A percentile compares a stretch with the other conserved stretches of the same genome.
Evolutionary conservation across 2,113 vertebrate genomes (phyloP).

Genomic region (Phaethornis superciliosus): DNA sequence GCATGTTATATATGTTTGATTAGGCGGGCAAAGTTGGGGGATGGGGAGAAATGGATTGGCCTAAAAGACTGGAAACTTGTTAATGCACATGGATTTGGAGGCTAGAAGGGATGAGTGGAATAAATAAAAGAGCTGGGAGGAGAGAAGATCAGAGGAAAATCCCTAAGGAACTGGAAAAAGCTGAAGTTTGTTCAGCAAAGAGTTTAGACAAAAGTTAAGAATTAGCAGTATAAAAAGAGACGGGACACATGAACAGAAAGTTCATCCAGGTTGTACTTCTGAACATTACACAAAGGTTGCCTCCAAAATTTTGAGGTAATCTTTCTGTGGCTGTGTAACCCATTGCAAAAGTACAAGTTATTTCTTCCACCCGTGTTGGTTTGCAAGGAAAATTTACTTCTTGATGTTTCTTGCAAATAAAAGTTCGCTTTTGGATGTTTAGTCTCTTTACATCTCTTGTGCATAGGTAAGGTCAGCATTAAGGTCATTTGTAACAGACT

Average conservation of each 20-base stretch:
- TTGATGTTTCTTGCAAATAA: not conserved
- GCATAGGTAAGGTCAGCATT: not conserved
- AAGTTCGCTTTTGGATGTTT: not conserved
- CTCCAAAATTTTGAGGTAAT: not conserved
- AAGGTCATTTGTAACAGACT: not conserved
- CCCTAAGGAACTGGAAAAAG: not conserved
- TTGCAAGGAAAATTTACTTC: not conserved
- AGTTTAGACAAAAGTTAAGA: not conserved
- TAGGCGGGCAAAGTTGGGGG: not conserved
- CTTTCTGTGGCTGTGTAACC: not conserved
- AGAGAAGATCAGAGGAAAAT: not conserved
- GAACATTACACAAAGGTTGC: not conserved
- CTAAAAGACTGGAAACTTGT: not conserved
- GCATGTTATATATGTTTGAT: accelerated
- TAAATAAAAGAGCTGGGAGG: not conserved
- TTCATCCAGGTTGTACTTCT: not conserved
- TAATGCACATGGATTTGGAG: not conserved
- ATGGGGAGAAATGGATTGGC: not conserved
- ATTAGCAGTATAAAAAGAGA: not conserved
- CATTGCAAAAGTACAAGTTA: not conserved
- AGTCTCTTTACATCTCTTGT: not conserved
- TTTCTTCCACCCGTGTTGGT: not conserved
- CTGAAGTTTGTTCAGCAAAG: not conserved
- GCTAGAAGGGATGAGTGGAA: not conserved
- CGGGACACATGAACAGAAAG: not conserved